Evolutionary conservation across 2,797 vertebrate genomes (phyloP).

Genomic region (Hapalemur alaotrensis): DNA sequence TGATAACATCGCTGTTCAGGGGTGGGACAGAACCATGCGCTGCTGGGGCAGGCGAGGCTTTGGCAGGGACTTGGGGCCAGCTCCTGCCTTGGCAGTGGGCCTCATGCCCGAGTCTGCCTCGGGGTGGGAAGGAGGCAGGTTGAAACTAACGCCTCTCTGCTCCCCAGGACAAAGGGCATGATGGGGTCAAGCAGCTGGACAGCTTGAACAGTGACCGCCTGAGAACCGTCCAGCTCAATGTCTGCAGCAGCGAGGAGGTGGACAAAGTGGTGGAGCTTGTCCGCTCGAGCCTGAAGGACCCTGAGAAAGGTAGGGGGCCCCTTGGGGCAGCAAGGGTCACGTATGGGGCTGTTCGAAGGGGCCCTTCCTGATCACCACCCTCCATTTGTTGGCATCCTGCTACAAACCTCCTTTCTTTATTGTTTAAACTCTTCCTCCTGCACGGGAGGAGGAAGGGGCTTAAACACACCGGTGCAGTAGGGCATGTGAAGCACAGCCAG

Average conservation of each 20-base stretch:
- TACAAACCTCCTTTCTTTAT: neutral
- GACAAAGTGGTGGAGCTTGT: slow-evolving; percentile 79
- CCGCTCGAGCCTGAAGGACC: slow-evolving; percentile 78
- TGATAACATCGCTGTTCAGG: neutral
- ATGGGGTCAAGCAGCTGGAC: slow-evolving; percentile 85
- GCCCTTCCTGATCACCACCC: neutral
- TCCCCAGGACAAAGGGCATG: slow-evolving; percentile 81
- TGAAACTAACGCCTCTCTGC: neutral
- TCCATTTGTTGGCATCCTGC: neutral
- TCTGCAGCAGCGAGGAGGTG: slow-evolving; percentile 85
- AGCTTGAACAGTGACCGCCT: slow-evolving; percentile 84
- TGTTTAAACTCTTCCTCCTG: neutral
- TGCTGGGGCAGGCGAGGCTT: neutral
- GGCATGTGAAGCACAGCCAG: neutral
- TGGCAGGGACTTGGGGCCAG: neutral
- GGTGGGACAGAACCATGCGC: neutral
- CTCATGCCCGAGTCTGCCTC: neutral
- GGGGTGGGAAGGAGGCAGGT: neutral
- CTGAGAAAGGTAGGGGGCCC: slow-evolving; percentile 81
- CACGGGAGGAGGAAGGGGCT: neutral
- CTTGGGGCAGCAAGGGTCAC: fast-evolving
- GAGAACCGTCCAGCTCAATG: slow-evolving; percentile 86
- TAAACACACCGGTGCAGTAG: neutral
- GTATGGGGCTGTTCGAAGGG: neutral
- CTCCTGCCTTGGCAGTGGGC: neutral